Evolutionary conservation across 2,888 invertebrate genomes (phyloP).

Genomic region (Microctonus aethiopoides): DNA sequence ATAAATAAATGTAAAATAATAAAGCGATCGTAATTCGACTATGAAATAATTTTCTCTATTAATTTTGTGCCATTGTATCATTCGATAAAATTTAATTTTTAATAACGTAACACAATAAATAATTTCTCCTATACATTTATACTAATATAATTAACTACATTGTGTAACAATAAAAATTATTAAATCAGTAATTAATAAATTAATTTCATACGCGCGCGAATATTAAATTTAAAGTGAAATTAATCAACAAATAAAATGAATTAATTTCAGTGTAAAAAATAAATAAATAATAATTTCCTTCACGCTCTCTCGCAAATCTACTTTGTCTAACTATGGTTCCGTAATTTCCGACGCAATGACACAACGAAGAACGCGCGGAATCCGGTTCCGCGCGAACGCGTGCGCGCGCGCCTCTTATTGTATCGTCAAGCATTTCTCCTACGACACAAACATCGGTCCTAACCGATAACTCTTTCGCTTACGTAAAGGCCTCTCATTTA

Average conservation of each 20-base stretch:
- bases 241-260: background rate
- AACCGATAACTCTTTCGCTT: slow-evolving; percentile 35
- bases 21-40: background rate
- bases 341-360: slow-evolving; percentile 24
- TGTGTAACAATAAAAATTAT: no score
- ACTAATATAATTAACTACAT: no score
- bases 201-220: no score
- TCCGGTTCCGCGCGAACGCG: slow-evolving; percentile 25
- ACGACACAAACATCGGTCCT: slow-evolving; percentile 34
- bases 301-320: slow-evolving; percentile 7
- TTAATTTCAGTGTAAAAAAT: background rate
- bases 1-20: background rate
- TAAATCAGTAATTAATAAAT: no score
- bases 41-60: background rate
- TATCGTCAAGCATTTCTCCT: slow-evolving; percentile 33
- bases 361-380: slow-evolving; percentile 29
- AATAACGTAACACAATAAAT: no score
- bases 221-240: no score
- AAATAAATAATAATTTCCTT: background rate
- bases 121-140: no score
- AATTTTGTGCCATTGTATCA: background rate
- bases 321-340: slow-evolving; percentile 7
- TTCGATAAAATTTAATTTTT: no score
- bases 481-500: slow-evolving; percentile 36
- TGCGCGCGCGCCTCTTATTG: slow-evolving; percentile 12